Base-by-base conservation (phyloP, 2,888 invertebrate species). In the Spialia ferax region DNA sequence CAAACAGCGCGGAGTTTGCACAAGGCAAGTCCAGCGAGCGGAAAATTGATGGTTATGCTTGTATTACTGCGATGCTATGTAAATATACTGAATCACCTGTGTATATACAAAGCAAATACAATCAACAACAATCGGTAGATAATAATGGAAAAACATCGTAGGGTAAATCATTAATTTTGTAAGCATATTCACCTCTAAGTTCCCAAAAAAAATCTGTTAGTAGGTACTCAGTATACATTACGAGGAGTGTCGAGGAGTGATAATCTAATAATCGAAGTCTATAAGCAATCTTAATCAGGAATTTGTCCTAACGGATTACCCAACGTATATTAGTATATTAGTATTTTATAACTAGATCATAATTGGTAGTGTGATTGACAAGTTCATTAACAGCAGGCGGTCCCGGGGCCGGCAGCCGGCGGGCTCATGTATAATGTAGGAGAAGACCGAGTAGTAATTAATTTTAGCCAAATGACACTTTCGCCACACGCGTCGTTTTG, bases 391-490 rank as follows among this genome's bases (percentile, higher is more conserved):
- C 55, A 56, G 42, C 29, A 20, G 45, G 18, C 18, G 13, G 45
- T 45, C 45, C 18, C 38, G 8, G 29, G 20, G 48, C 45, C 64
- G 45, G 45, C 56, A 56, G 55, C 50, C 45, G 35, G 22, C 55
- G 35, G 66, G 26, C 69, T 75, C 75, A 79, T 77, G 75, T 72
- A 73, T 78, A 75, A 79, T 22, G 50, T 22, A 22, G 22, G 11
- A 11, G 10, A n/a, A 23, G 11, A 50, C 29, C 35, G 60, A 54
- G n/a, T 15, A 72, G 69, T 73, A 75, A 77, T 75, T 74, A 75
- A 75, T 75, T 75, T 79, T 74, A 75, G 71, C 71, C 73, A 74
- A 75, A 75, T 75, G 73, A 75, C 79, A 77, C 81, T 85, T 82
- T 85, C 85, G 73, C 77, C 78, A 77, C 81, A 75, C 79, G 77